A percentile compares a stretch with the other conserved stretches of the same genome.
These are phyloP conservation scores for Ctenopoma kingsleyae DNA, from an alignment of 2,797 vertebrate species.

Conservation along the genomic window DNA sequence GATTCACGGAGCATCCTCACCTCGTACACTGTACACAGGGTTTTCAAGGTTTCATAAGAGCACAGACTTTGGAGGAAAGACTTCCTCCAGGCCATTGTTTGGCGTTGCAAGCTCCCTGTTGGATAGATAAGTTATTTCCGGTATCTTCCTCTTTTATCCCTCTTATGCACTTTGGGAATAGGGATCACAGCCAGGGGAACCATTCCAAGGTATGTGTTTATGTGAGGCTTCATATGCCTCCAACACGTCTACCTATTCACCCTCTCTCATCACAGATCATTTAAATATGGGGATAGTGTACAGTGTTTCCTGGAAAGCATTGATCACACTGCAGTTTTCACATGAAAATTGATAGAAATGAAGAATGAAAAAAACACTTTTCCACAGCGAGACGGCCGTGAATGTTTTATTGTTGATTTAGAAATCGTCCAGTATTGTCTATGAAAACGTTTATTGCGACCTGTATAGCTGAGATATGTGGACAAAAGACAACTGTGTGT, in stretches of 20 bases:
- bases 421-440: not conserved
- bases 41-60: conserved; percentile 51
- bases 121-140: conserved; percentile 64
- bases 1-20: conserved; percentile 45
- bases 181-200: conserved; percentile 10
- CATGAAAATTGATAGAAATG: no score
- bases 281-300: no score
- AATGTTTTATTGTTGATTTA: no score
- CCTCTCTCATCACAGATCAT: not conserved
- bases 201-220: conserved; percentile 10
- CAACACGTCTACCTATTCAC: not conserved
- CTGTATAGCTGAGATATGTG: not conserved
- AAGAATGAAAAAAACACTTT: no score
- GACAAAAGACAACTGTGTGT: conserved; percentile 5
- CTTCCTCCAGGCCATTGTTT: conserved; percentile 73
- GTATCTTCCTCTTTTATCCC: conserved; percentile 55
- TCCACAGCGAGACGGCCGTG: no score
- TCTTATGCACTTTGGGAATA: conserved; percentile 41
- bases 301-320: no score
- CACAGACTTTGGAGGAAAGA: conserved; percentile 50
- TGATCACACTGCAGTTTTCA: no score
- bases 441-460: not conserved
- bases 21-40: conserved; percentile 17
- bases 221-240: not conserved
- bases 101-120: conserved; percentile 28